Evolutionary conservation across 1,140 invertebrate genomes (phyloP).

Genomic region (Sycophaga agraensis): DNA sequence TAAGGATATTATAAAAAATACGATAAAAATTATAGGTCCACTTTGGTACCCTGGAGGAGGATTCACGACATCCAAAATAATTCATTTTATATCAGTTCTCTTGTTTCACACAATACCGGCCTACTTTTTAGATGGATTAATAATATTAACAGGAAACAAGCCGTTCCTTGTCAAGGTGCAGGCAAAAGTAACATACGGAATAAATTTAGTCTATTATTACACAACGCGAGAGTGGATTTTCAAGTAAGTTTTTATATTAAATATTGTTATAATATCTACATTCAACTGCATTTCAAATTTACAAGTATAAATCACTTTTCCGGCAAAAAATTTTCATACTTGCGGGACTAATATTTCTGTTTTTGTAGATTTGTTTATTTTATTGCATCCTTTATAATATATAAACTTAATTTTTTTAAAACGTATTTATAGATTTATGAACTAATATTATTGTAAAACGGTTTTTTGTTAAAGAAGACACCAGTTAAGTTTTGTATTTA

Average conservation of each 20-base stretch:
- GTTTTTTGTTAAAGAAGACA: no score
- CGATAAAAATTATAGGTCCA: slow-evolving; percentile 47
- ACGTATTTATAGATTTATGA: no score
- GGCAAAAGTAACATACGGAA: slow-evolving; percentile 64
- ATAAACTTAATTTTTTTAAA: no score
- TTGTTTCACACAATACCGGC: slow-evolving; percentile 81
- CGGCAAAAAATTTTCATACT: no score
- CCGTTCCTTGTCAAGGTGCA: slow-evolving; percentile 73
- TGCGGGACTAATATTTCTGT: no score
- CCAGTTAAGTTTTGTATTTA: no score
- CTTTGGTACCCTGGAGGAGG: slow-evolving; percentile 81
- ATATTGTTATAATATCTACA: no score
- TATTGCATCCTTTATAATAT: no score
- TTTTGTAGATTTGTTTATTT: no score
- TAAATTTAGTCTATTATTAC: slow-evolving; percentile 78
- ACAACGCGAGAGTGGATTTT: slow-evolving; percentile 85
- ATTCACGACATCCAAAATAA: slow-evolving; percentile 68
- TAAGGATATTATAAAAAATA: background rate
- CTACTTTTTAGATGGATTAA: slow-evolving; percentile 73
- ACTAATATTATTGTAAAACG: no score
- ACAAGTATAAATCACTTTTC: no score
- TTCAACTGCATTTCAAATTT: no score
- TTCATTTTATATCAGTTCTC: slow-evolving; percentile 69
- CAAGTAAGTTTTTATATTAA: slow-evolving; percentile 45
- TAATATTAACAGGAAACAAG: slow-evolving; percentile 70